Percentiles rank a stretch among this genome's conserved stretches.
Evolutionary conservation across 2,113 vertebrate species (phyloP).

Genomic region (Pygoscelis antarcticus): DNA sequence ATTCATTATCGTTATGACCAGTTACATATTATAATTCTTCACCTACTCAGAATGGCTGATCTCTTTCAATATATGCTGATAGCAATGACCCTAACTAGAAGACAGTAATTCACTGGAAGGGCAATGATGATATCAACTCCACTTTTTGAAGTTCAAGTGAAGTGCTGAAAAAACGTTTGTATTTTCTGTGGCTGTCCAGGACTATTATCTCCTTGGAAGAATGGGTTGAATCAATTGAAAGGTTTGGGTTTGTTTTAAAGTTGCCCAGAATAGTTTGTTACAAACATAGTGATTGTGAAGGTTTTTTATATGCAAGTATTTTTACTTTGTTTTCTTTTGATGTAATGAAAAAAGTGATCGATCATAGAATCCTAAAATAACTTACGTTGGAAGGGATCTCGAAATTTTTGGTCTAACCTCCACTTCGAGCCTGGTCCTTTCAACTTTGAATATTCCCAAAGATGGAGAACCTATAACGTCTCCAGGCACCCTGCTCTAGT

Average conservation of each 20-base stretch:
- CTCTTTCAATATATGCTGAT: not conserved
- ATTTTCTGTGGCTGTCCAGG: not conserved
- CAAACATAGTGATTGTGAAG: not conserved
- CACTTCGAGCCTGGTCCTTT: not conserved
- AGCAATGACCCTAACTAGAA: not conserved
- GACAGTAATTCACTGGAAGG: not conserved
- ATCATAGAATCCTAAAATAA: not conserved
- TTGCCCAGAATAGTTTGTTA: not conserved
- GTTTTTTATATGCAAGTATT: not conserved
- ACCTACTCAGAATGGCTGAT: not conserved
- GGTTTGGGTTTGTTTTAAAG: not conserved
- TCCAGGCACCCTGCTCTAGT: not conserved
- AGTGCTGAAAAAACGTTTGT: not conserved
- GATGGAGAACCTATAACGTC: not conserved
- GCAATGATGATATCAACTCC: not conserved
- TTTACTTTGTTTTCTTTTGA: not conserved
- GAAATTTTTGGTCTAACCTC: not conserved
- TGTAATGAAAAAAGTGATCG: not conserved
- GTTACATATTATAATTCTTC: not conserved
- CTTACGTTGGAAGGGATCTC: not conserved
- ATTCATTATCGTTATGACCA: not conserved
- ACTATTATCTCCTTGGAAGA: not conserved
- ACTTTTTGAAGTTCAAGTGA: not conserved
- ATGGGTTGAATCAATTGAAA: not conserved
- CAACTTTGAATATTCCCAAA: not conserved